phyloP scores from a whole-genome alignment of 2,113 vertebrate genomes.

The Phalacrocorax aristotelis region DNA sequence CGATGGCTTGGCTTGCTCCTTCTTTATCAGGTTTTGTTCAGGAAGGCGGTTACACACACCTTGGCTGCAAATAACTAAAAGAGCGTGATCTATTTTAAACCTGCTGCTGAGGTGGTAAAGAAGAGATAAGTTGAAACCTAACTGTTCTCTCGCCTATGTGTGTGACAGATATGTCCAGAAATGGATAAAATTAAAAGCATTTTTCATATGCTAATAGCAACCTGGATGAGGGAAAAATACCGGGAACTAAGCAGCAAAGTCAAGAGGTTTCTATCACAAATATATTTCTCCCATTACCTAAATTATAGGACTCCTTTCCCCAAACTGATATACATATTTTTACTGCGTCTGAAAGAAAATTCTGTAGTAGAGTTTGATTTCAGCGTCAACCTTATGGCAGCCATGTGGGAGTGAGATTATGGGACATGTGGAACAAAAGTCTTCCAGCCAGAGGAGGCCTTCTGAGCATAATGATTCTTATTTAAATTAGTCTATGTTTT shows the following conservation, averaged over 20 bases:
- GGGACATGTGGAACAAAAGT: conserved; percentile 65
- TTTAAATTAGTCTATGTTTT: conserved; percentile 73
- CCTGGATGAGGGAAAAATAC: conserved; percentile 1
- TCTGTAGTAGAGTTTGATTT: conserved; percentile 59
- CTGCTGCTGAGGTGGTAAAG: conserved; percentile 70
- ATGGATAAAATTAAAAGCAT: conserved; percentile 71
- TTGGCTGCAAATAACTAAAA: conserved; percentile 66
- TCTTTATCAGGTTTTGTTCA: conserved; percentile 33
- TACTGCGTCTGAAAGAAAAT: conserved; percentile 34
- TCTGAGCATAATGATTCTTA: conserved; percentile 71
- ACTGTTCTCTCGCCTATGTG: conserved; percentile 56
- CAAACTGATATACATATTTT: conserved; percentile 50
- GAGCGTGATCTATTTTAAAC: conserved; percentile 70
- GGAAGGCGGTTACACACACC: conserved; percentile 58
- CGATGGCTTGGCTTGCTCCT: not conserved
- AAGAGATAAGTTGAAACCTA: conserved; percentile 72
- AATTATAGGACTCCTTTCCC: conserved; percentile 5
- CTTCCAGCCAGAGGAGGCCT: conserved; percentile 66
- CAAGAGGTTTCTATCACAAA: conserved; percentile 36
- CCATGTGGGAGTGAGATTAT: conserved; percentile 59
- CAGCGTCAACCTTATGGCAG: conserved; percentile 51
- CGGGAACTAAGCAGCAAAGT: conserved; percentile 24
- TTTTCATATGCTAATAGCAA: conserved; percentile 70
- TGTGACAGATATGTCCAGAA: conserved; percentile 67
- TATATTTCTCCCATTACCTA: conserved; percentile 43